phyloP scores from a whole-genome alignment of 1,140 invertebrate species.

The Drosophila willistoni region DNA sequence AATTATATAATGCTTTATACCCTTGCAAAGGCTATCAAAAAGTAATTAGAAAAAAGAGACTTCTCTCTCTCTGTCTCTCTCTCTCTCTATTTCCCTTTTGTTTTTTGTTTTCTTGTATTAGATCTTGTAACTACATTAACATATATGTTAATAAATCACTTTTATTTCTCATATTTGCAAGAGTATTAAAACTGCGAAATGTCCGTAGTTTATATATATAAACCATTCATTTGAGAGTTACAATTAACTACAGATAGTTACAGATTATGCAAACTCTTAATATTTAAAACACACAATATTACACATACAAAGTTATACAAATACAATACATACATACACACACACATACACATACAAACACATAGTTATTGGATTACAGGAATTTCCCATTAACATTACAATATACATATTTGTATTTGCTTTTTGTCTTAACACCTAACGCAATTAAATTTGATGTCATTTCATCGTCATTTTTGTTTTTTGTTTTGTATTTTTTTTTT shows the following conservation, averaged over 20 bases:
- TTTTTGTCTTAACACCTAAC: background rate
- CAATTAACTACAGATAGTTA: background rate
- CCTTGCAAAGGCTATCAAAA: background rate
- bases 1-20: background rate
- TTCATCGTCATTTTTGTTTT: background rate
- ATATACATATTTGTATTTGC: background rate
- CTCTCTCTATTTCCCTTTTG: too few relatives aligned
- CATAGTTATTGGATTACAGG: background rate
- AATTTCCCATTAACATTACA: slow-evolving; percentile 12
- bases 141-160: too few relatives aligned
- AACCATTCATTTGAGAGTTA: background rate
- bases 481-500: background rate
- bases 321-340: background rate
- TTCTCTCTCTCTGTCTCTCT: too few relatives aligned
- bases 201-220: background rate
- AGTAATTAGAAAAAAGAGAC: too few relatives aligned
- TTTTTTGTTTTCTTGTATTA: too few relatives aligned
- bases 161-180: background rate
- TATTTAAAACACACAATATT: background rate
- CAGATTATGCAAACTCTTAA: background rate
- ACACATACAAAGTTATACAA: background rate
- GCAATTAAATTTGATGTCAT: slow-evolving; percentile 3
- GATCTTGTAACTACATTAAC: too few relatives aligned
- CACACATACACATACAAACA: background rate
- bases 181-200: background rate